Conservation (phyloP, 2,113 vertebrate genomes). For the Cardinalis cardinalis region DNA sequence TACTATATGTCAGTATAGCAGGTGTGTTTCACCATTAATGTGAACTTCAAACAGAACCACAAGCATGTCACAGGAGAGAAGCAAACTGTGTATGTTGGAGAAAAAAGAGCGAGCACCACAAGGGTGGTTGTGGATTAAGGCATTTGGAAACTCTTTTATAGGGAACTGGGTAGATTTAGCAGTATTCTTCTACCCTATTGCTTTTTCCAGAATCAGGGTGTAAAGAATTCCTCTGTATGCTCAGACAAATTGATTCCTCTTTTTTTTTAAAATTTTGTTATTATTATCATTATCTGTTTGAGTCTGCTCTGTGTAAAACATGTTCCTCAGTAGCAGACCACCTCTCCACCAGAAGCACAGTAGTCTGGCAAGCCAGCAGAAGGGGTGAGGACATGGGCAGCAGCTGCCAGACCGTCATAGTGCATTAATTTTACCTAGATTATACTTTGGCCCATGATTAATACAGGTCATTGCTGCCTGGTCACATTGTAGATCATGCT, state of each 20-base stretch:
- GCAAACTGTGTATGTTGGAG: background rate
- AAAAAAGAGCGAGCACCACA: background rate
- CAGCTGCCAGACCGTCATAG: background rate
- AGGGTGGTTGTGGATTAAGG: background rate
- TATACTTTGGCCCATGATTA: background rate
- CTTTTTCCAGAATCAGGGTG: background rate
- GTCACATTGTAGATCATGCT: conserved; percentile 11
- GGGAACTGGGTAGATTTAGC: background rate
- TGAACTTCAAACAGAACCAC: background rate
- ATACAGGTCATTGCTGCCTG: conserved; percentile 10
- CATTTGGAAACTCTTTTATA: background rate
- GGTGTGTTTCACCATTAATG: background rate
- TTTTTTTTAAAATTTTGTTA: background rate
- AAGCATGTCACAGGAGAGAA: background rate
- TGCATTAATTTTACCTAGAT: conserved; percentile 46
- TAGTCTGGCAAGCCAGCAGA: background rate
- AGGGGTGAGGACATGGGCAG: background rate
- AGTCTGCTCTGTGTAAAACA: background rate
- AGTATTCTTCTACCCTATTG: background rate
- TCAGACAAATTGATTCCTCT: background rate
- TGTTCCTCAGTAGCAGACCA: background rate
- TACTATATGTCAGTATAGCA: background rate
- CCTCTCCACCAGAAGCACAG: background rate
- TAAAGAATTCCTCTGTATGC: background rate
- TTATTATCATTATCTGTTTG: background rate